These are phyloP conservation scores for Caenorhabditis latens DNA, from an alignment of 1,140 invertebrate genomes.

Conservation along the genomic window DNA sequence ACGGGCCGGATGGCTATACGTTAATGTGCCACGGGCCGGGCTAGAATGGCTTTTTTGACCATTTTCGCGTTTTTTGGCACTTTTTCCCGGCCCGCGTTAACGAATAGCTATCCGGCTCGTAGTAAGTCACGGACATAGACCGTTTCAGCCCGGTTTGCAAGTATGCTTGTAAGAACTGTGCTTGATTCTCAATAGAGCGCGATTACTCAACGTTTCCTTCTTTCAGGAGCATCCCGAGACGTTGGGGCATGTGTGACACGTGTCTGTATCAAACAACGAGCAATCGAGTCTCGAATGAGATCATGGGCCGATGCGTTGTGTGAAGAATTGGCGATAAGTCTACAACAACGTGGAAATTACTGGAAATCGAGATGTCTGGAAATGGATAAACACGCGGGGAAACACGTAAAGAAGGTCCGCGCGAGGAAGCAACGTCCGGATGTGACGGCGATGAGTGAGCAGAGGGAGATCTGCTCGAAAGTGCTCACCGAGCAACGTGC, in stretches of 20 bases:
- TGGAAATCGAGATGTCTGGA: slow-evolving; percentile 58
- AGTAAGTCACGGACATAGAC: too few species aligned
- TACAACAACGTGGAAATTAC: slow-evolving; percentile 52
- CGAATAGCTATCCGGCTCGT: too few species aligned
- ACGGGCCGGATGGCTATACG: too few species aligned
- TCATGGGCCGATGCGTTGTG: slow-evolving; percentile 57
- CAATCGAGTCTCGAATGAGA: slow-evolving; percentile 55
- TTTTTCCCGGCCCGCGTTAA: too few species aligned
- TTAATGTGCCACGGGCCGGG: too few species aligned
- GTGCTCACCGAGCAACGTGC: slow-evolving; percentile 55
- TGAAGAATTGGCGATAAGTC: slow-evolving; percentile 54
- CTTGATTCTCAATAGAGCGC: too few species aligned
- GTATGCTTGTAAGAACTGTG: too few species aligned
- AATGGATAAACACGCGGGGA: slow-evolving; percentile 58
- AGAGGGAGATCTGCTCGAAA: slow-evolving; percentile 54
- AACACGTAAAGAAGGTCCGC: slow-evolving; percentile 62
- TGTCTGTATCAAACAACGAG: slow-evolving; percentile 60
- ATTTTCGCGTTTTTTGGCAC: too few species aligned
- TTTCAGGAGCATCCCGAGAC: slow-evolving; percentile 61
- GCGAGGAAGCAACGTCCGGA: slow-evolving; percentile 55
- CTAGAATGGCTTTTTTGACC: too few species aligned
- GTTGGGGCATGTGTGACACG: slow-evolving; percentile 62
- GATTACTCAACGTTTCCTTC: background rate
- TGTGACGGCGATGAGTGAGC: slow-evolving; percentile 8
- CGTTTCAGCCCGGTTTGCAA: too few species aligned